Evolutionary conservation across 1,140 invertebrate genomes (phyloP).

Genomic region (Drosophila rhopaloa): DNA sequence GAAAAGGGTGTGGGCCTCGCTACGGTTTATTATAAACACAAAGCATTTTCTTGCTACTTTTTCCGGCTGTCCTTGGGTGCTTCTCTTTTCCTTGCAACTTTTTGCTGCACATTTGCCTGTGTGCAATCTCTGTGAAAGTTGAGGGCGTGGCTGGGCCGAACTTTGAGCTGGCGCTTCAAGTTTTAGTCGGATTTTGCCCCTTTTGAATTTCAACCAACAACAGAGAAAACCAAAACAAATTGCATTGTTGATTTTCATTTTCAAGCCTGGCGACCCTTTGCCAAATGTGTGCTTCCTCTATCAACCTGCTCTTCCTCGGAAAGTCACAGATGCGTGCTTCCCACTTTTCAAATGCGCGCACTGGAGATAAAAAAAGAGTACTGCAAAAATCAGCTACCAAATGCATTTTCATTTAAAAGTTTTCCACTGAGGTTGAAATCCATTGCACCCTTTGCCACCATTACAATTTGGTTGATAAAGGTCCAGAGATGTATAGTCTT

Average conservation of each 20-base stretch:
- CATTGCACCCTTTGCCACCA: constrained; percentile 24
- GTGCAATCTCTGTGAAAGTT: constrained; percentile 60
- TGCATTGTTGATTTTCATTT: constrained; percentile 83
- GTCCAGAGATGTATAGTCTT: not conserved
- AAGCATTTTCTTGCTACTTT: constrained; percentile 73
- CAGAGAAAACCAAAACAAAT: constrained; percentile 47
- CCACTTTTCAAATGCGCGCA: constrained; percentile 58
- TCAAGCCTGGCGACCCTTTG: constrained; percentile 79
- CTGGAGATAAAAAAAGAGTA: constrained; percentile 41
- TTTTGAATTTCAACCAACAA: constrained; percentile 23
- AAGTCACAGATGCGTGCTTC: constrained; percentile 72
- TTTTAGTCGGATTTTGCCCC: constrained; percentile 44
- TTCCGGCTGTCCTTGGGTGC: constrained; percentile 47
- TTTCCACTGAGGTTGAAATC: constrained; percentile 16
- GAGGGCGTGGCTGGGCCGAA: constrained; percentile 36
- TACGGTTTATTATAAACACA: constrained; percentile 80
- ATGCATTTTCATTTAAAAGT: constrained; percentile 74
- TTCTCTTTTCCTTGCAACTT: constrained; percentile 39
- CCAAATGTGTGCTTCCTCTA: constrained; percentile 52
- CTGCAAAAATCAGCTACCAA: constrained; percentile 67
- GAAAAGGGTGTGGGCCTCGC: constrained; percentile 7
- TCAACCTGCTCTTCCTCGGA: constrained; percentile 8
- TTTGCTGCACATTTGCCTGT: constrained; percentile 74
- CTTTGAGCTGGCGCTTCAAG: constrained; percentile 63
- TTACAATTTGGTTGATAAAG: constrained; percentile 41